Percentiles rank a stretch among this genome's conserved stretches.
These are phyloP conservation scores for Colistium nudipinnis DNA, from an alignment of 2,113 vertebrate genomes.

Conservation along the genomic window DNA sequence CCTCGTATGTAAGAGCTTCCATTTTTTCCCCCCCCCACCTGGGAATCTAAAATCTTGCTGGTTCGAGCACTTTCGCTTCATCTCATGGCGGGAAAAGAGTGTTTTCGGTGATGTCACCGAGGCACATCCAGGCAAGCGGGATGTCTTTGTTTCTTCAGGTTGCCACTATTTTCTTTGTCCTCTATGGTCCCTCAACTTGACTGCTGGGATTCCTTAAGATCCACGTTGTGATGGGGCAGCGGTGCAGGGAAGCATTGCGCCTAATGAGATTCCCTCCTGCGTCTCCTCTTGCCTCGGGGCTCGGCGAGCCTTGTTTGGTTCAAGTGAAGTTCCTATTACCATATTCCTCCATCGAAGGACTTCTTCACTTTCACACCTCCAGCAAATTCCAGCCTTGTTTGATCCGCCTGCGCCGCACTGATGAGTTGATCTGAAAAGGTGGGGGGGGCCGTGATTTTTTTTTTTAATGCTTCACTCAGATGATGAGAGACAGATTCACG, in stretches of 20 bases:
- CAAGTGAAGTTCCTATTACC: constrained; percentile 79
- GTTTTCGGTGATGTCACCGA: constrained; percentile 49
- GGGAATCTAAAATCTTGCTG: constrained; percentile 78
- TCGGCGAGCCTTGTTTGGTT: constrained; percentile 66
- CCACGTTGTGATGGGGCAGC: constrained; percentile 60
- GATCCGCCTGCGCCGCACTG: constrained; percentile 68
- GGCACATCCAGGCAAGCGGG: constrained; percentile 32
- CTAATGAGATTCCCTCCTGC: constrained; percentile 79
- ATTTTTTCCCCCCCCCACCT: constrained; percentile 51
- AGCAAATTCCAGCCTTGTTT: constrained; percentile 78
- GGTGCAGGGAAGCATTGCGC: constrained; percentile 63
- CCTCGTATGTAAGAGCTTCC: constrained; percentile 66
- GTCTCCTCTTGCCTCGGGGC: constrained; percentile 55
- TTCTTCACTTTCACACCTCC: constrained; percentile 74
- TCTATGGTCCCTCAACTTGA: constrained; percentile 63
- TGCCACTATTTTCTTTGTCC: constrained; percentile 30
- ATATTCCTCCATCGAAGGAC: constrained; percentile 69
- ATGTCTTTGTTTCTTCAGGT: constrained; percentile 54
- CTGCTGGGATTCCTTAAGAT: constrained; percentile 61
- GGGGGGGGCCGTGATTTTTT: no score
- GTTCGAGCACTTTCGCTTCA: constrained; percentile 76
- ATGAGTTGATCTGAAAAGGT: constrained; percentile 76
- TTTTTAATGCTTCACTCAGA: constrained; percentile 18
- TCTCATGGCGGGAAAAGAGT: constrained; percentile 52
- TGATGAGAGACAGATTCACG: constrained; percentile 48